Conservation (phyloP, 2,113 vertebrate genomes). For the Onychostoma macrolepis region DNA sequence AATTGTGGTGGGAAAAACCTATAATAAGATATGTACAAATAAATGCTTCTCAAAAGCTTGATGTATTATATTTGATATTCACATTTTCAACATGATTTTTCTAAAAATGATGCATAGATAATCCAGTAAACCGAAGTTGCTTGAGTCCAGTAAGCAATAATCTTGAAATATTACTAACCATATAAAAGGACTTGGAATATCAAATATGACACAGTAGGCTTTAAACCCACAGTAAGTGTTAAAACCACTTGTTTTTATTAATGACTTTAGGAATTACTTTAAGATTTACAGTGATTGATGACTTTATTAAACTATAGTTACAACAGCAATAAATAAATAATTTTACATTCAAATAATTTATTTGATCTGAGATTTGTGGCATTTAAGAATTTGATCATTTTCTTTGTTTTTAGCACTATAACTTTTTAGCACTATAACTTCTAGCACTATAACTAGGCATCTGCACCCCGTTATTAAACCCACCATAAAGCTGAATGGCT, state of each 20-base stretch:
- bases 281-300: too few species aligned
- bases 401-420: neutral
- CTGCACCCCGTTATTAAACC: slow-evolving; percentile 38
- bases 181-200: too few species aligned
- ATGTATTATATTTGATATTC: too few species aligned
- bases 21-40: too few species aligned
- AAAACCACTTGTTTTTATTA: neutral
- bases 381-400: neutral
- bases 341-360: neutral
- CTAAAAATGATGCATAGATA: neutral
- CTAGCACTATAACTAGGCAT: neutral
- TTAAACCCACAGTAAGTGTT: neutral
- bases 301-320: too few species aligned
- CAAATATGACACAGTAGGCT: too few species aligned
- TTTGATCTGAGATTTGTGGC: neutral
- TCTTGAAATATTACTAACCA: neutral
- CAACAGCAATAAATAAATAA: neutral
- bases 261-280: too few species aligned
- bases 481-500: slow-evolving; percentile 6
- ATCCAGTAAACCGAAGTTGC: neutral
- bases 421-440: too few species aligned
- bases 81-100: too few species aligned
- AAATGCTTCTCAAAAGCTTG: too few species aligned
- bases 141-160: neutral
- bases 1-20: too few species aligned